Evolutionary conservation across 2,797 vertebrate species (phyloP).

Genomic region (Pampus argenteus): DNA sequence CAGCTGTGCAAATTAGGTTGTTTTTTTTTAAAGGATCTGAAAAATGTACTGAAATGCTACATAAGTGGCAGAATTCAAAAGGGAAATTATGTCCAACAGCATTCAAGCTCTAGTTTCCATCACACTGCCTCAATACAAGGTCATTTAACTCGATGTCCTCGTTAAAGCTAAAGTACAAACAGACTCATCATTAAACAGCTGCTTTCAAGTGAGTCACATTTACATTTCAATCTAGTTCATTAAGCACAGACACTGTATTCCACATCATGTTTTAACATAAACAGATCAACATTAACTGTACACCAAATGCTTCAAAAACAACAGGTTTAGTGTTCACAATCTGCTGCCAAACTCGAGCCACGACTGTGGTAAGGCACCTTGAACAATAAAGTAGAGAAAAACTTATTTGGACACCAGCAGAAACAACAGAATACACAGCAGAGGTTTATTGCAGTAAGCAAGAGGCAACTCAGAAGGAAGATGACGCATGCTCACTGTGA

Average conservation of each 20-base stretch:
- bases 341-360: conserved; percentile 11
- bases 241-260: conserved; percentile 58
- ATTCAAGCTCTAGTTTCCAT: conserved; percentile 10
- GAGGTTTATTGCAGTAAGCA: conserved; percentile 11
- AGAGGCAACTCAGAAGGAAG: conserved; percentile 8
- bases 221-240: conserved; percentile 74
- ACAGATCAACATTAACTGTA: conserved; percentile 8
- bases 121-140: conserved; percentile 35
- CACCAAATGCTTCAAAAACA: conserved; percentile 23
- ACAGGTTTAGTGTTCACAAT: conserved; percentile 14
- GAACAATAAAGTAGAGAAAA: conserved; percentile 31
- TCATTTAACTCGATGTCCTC: conserved; percentile 55
- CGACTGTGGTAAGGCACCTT: conserved; percentile 44
- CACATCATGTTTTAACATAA: conserved; percentile 35
- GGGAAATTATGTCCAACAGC: conserved; percentile 29
- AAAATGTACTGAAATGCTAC: conserved; percentile 18
- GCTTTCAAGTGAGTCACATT: conserved; percentile 73
- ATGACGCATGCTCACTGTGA: neutral
- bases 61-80: conserved; percentile 7
- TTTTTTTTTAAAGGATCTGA: conserved; percentile 7
- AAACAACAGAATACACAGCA: neutral
- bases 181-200: conserved; percentile 68
- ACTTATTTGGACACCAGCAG: conserved; percentile 20
- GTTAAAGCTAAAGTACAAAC: conserved; percentile 66
- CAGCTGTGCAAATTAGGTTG: neutral